Conservation (phyloP, 2,888 invertebrate genomes). For the Strigamia maritima region DNA sequence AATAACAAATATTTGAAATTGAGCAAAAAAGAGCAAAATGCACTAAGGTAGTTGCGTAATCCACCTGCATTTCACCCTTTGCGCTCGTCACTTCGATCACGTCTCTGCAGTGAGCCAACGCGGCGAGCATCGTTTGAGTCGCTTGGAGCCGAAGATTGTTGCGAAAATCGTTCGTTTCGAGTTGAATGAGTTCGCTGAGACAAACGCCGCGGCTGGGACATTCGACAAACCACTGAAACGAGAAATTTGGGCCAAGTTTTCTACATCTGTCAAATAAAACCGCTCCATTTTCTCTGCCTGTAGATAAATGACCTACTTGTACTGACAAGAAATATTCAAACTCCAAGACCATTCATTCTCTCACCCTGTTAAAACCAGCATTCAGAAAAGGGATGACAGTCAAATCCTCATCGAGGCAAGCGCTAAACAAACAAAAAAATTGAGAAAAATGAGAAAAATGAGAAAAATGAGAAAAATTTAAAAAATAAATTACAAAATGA, state of each 20-base stretch:
- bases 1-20: background rate
- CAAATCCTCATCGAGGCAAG: conserved; percentile 78
- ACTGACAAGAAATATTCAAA: conserved; percentile 20
- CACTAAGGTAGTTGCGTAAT: background rate
- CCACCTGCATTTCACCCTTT: conserved; percentile 69
- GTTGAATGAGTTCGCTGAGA: conserved; percentile 69
- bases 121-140: conserved; percentile 74
- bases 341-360: conserved; percentile 52
- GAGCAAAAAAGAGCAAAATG: background rate
- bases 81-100: conserved; percentile 84
- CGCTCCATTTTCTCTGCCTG: conserved; percentile 43
- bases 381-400: conserved; percentile 72
- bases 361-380: conserved; percentile 84
- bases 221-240: conserved; percentile 57
- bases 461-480: too few relatives aligned
- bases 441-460: conserved; percentile 44
- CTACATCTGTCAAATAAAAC: too few relatives aligned
- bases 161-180: conserved; percentile 73
- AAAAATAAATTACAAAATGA: background rate
- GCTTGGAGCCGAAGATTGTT: conserved; percentile 74
- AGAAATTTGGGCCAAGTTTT: conserved; percentile 18
- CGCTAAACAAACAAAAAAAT: conserved; percentile 62
- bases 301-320: conserved; percentile 19
- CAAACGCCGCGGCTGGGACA: conserved; percentile 58
- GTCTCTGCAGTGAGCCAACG: conserved; percentile 80